A percentile compares a stretch with the other conserved stretches of the same genome.
Conservation (phyloP, 2,113 vertebrate genomes). For the Verasper variegatus region DNA sequence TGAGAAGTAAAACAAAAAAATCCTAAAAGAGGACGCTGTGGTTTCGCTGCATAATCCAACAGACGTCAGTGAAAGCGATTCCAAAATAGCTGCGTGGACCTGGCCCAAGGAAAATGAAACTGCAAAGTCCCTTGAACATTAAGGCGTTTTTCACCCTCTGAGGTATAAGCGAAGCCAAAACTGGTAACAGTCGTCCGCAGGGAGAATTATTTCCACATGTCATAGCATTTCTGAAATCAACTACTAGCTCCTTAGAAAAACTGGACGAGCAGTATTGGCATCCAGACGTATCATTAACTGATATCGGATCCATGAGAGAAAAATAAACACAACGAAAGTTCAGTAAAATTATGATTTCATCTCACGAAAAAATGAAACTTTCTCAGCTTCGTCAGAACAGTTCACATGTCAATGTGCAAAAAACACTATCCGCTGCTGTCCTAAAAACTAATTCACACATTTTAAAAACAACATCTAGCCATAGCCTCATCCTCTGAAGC, state of each 20-base stretch:
- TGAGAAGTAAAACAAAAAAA: conserved; percentile 75
- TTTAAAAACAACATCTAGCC: no score
- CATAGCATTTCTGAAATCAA: conserved; percentile 26
- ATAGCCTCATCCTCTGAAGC: no score
- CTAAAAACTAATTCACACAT: background rate
- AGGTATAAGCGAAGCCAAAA: conserved; percentile 46
- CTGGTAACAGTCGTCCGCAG: conserved; percentile 21
- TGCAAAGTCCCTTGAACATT: conserved; percentile 55
- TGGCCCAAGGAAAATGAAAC: conserved; percentile 72
- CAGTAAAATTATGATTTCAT: background rate
- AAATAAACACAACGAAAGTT: background rate
- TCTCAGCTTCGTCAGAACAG: background rate
- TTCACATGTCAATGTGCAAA: background rate
- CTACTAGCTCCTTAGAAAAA: background rate
- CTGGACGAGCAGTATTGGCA: conserved; percentile 3
- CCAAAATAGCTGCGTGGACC: conserved; percentile 67
- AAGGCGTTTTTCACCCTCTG: conserved; percentile 57
- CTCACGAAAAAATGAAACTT: background rate
- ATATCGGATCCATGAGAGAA: conserved; percentile 13
- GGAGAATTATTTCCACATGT: conserved; percentile 50
- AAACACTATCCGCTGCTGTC: background rate
- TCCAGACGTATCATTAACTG: background rate
- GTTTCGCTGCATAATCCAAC: conserved; percentile 70
- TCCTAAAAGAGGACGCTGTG: conserved; percentile 75
- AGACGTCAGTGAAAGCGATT: conserved; percentile 64